Percentiles rank a stretch among this genome's conserved stretches.
Evolutionary conservation across 2,888 invertebrate species (phyloP).

Genomic region (Teleiodes luculella): DNA sequence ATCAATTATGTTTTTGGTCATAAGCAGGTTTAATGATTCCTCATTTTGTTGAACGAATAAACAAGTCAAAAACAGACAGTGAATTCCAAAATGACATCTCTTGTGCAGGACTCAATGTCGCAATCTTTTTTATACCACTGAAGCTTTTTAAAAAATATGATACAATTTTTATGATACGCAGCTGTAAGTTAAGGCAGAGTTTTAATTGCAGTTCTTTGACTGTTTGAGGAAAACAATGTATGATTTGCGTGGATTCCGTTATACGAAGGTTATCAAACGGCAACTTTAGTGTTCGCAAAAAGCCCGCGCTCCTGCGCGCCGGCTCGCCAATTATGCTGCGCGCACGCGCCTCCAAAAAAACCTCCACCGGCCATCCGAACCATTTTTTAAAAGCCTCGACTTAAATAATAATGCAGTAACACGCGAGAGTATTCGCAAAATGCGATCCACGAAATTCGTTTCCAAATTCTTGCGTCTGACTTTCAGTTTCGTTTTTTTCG

Average conservation of each 20-base stretch:
- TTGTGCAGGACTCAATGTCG: too few relatives aligned
- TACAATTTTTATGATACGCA: too few relatives aligned
- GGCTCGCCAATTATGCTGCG: conserved; percentile 67
- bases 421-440: conserved; percentile 76
- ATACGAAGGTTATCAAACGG: conserved; percentile 37
- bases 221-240: too few relatives aligned
- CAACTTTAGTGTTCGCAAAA: conserved; percentile 12
- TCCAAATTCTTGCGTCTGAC: conserved; percentile 64
- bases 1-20: too few relatives aligned
- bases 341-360: conserved; percentile 77
- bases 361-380: conserved; percentile 56
- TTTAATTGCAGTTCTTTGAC: neutral
- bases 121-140: too few relatives aligned
- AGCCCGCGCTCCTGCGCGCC: conserved; percentile 48
- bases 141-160: too few relatives aligned
- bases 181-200: conserved; percentile 29
- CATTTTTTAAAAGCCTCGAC: conserved; percentile 68
- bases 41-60: too few relatives aligned
- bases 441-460: conserved; percentile 75
- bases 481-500: conserved; percentile 57
- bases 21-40: too few relatives aligned
- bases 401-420: conserved; percentile 79
- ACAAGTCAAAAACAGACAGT: too few relatives aligned
- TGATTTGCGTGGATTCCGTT: conserved; percentile 26
- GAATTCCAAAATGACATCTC: too few relatives aligned